These are phyloP conservation scores for Drosophila neonasuta DNA, from an alignment of 2,888 invertebrate species.

Conservation along the genomic window DNA sequence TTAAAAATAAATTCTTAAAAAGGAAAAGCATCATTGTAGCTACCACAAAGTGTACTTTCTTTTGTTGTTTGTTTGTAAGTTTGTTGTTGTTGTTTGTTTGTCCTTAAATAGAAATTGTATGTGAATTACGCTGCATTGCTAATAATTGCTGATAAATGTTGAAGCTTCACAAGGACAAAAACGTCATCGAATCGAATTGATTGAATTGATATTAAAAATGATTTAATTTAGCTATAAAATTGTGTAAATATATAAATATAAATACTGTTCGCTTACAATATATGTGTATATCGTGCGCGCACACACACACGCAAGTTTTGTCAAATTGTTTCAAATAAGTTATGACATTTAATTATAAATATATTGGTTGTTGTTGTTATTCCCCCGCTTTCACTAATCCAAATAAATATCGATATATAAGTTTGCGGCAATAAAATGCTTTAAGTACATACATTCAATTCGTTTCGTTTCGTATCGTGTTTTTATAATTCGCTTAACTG, in stretches of 20 bases:
- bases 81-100: conserved; percentile 20
- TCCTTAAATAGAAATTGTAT: conserved; percentile 34
- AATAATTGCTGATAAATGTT: conserved; percentile 42
- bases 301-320: conserved; percentile 53
- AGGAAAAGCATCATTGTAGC: conserved; percentile 74
- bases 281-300: conserved; percentile 30
- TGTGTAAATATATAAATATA: conserved; percentile 75
- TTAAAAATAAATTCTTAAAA: conserved; percentile 64
- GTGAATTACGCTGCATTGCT: conserved; percentile 45
- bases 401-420: conserved; percentile 42
- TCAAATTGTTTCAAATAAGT: conserved; percentile 59
- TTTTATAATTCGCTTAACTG: conserved; percentile 34
- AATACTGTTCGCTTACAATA: conserved; percentile 76
- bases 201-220: conserved; percentile 53
- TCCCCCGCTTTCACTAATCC: conserved; percentile 7
- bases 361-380: conserved; percentile 11
- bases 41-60: conserved; percentile 58
- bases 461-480: conserved; percentile 17
- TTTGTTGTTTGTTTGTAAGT: conserved; percentile 21
- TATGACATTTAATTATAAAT: conserved; percentile 55
- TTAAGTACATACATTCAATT: conserved; percentile 70
- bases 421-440: conserved; percentile 59
- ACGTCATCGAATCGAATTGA: conserved; percentile 49
- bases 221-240: conserved; percentile 76
- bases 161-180: conserved; percentile 60